Conservation (phyloP, 2,888 invertebrate species). For the Idaea aversata region DNA sequence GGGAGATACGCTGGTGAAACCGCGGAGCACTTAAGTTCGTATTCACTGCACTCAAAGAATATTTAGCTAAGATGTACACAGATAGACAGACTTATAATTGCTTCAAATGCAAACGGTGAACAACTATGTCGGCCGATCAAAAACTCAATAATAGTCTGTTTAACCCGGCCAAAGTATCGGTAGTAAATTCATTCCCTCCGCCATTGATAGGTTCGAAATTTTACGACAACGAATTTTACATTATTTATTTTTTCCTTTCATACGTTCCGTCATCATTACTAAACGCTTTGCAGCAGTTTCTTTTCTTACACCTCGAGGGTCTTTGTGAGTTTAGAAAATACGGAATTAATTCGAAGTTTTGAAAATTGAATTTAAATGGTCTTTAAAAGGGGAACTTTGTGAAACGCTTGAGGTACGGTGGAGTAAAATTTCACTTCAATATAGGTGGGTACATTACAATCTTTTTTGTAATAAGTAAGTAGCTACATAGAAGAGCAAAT, state of each 20-base stretch:
- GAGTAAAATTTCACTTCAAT: too few species aligned
- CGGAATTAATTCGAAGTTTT: neutral
- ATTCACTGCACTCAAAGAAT: neutral
- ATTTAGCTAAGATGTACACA: neutral
- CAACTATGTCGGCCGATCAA: neutral
- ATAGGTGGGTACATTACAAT: neutral
- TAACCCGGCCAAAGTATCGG: neutral
- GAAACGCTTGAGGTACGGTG: neutral
- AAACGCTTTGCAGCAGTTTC: neutral
- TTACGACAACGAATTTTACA: constrained; percentile 4
- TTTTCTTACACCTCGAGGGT: neutral
- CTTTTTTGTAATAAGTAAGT: neutral
- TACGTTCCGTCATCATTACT: neutral
- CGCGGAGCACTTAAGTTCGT: too few species aligned
- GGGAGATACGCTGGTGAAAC: too few species aligned
- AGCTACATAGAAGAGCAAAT: neutral
- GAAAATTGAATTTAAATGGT: neutral
- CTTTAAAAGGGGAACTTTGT: neutral
- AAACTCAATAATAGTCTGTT: neutral
- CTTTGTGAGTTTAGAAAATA: neutral
- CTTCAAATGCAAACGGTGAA: neutral
- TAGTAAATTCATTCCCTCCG: constrained; percentile 26
- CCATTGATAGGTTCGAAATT: constrained; percentile 23
- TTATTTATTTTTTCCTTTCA: neutral
- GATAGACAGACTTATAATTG: too few species aligned